phyloP scores from a whole-genome alignment of 2,113 vertebrate species.

The Protobothrops flavoviridis region DNA sequence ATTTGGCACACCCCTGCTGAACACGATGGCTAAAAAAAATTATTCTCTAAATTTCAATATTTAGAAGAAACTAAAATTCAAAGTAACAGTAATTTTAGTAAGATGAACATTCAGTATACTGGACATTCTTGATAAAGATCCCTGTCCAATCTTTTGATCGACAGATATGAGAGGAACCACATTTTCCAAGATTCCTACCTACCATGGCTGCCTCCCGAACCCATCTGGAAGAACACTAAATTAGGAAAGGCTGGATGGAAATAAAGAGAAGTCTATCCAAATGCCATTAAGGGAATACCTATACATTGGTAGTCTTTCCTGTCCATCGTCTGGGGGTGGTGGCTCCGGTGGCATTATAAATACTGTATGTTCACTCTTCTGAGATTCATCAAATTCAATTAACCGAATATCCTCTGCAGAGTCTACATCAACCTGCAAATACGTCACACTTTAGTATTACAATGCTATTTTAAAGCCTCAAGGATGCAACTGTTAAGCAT shows the following conservation, averaged over 20 bases:
- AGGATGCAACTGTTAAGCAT: neutral
- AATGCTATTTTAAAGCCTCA: neutral
- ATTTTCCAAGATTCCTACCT: neutral
- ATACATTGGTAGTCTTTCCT: constrained; percentile 76
- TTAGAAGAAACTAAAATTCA: neutral
- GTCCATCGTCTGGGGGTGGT: constrained; percentile 69
- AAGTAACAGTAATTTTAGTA: rapidly evolving
- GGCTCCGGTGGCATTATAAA: constrained; percentile 93
- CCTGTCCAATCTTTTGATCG: neutral
- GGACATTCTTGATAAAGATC: neutral
- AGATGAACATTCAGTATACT: neutral
- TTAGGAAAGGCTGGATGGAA: neutral
- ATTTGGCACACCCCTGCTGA: neutral
- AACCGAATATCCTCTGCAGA: constrained; percentile 83
- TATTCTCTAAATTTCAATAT: neutral
- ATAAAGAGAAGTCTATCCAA: neutral
- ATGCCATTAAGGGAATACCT: constrained; percentile 69
- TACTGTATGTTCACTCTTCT: constrained; percentile 95
- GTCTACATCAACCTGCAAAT: constrained; percentile 85
- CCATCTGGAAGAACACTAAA: neutral
- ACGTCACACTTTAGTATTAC: constrained; percentile 20
- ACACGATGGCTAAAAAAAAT: neutral
- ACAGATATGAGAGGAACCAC: neutral
- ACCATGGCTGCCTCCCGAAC: neutral
- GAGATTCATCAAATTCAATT: constrained; percentile 95